Percentiles rank a stretch among this genome's conserved stretches.
These are phyloP conservation scores for Glomeris marginata DNA, from an alignment of 2,888 invertebrate species.

Conservation along the genomic window DNA sequence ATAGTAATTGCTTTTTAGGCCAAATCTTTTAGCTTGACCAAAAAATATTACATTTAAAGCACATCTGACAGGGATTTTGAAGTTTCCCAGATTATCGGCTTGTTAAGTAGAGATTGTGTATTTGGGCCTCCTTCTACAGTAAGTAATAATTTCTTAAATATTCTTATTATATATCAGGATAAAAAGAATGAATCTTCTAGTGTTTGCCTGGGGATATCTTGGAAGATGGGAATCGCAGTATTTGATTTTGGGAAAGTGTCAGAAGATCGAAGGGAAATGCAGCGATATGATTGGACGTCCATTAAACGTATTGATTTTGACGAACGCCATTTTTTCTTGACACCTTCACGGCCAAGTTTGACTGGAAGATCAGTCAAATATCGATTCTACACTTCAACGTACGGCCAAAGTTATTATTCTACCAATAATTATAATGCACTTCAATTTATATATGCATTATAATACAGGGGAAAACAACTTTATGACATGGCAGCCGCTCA, in stretches of 20 bases:
- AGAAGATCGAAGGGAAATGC: conserved; percentile 12
- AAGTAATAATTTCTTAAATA: background rate
- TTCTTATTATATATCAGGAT: conserved; percentile 9
- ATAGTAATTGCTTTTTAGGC: no score
- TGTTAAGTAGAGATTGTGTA: no score
- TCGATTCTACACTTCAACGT: conserved; percentile 12
- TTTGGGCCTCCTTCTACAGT: no score
- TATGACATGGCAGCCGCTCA: no score
- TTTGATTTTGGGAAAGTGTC: conserved; percentile 11
- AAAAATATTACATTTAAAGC: no score
- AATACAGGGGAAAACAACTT: no score
- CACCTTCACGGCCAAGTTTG: conserved; percentile 14
- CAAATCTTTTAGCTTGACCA: no score
- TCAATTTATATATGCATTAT: no score
- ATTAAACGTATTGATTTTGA: conserved; percentile 16
- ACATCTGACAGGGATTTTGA: no score
- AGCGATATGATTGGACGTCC: conserved; percentile 15
- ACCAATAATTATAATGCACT: no score
- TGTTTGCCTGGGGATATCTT: conserved; percentile 14
- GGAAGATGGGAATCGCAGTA: conserved; percentile 14
- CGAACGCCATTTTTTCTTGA: conserved; percentile 15
- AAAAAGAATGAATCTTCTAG: conserved; percentile 13
- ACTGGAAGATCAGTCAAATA: conserved; percentile 14
- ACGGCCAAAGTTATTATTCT: no score
- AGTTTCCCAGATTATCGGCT: no score